These are phyloP conservation scores for Gavia stellata DNA, from an alignment of 2,113 vertebrate species.

Conservation along the genomic window DNA sequence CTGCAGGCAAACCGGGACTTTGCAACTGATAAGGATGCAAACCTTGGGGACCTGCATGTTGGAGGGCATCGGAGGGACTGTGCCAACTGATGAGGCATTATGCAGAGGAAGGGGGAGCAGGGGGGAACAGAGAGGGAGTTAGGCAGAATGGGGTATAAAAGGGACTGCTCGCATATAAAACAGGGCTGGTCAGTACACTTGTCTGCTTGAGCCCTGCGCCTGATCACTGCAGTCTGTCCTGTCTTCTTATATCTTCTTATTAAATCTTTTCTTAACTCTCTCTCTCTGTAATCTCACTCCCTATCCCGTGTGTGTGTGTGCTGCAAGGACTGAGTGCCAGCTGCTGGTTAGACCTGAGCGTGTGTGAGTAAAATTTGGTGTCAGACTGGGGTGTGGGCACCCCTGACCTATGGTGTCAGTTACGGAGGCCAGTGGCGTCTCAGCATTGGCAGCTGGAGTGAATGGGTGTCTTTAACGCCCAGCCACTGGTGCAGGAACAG, in stretches of 20 bases:
- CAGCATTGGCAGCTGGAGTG: neutral
- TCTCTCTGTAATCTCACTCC: neutral
- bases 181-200: rapidly evolving
- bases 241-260: neutral
- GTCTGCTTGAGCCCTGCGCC: neutral
- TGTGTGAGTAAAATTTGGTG: neutral
- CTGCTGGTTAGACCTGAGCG: neutral
- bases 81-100: neutral
- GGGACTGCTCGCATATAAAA: neutral
- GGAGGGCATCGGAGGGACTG: neutral
- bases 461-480: neutral
- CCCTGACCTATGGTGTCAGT: neutral
- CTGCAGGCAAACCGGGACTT: neutral
- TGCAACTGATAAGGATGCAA: neutral
- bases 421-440: neutral
- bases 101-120: neutral
- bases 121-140: neutral
- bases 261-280: neutral
- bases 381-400: neutral
- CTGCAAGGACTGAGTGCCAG: neutral
- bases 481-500: neutral
- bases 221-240: neutral
- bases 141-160: neutral
- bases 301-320: neutral
- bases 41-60: neutral